Base-by-base conservation (phyloP, 2,888 invertebrate genomes). In the Aplocera efformata region DNA sequence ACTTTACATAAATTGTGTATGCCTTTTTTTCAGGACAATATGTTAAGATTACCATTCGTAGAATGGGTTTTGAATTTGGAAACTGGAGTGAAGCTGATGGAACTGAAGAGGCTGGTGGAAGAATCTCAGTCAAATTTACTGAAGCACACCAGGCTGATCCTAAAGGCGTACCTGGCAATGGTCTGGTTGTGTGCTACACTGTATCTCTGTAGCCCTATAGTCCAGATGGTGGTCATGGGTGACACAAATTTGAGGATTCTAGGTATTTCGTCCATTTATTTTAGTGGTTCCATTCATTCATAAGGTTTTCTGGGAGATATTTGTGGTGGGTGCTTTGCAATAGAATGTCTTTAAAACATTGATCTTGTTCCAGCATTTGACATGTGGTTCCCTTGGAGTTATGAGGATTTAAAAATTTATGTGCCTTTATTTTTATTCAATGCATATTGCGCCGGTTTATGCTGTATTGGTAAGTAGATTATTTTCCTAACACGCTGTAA, bases 351-450 rank as follows among this genome's bases (percentile, higher is more conserved):
- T n/a, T n/a, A 7, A 10, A 10, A 32, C 8, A 5, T 7, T 22
- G 7, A 13, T 26, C 25, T 32, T 24, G 20, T 80, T 80, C 11
- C 61, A 88, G 86, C 79, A 6, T 88, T 82, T 42, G 77, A 81
- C 31, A 85, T 86, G 77, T 85, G 80, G 83, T 81, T 83, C 48
- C 86, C 86, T 1, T 88, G 85, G 85, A 78, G 75, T 35, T 49
- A 84, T 28, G 55, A 79, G 7, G 62, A 85, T 47, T 67, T 73
- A 7, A 50, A 49, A 2, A 65, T 86, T 0, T 88, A 83, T 42
- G 50, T 75, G 2, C 53, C 62, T 0, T 72, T 80, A 0, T 83
- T 82, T 35, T 56, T 72, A 48, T 82, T 82, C 34, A 72, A 86
- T 36, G 74, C 72, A 0, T 82, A 84, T 32, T 68, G 73, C 42